A percentile compares a stretch with the other conserved stretches of the same genome.
These are phyloP conservation scores for Capreolus pygargus DNA, from an alignment of 2,113 vertebrate species.

Conservation along the genomic window DNA sequence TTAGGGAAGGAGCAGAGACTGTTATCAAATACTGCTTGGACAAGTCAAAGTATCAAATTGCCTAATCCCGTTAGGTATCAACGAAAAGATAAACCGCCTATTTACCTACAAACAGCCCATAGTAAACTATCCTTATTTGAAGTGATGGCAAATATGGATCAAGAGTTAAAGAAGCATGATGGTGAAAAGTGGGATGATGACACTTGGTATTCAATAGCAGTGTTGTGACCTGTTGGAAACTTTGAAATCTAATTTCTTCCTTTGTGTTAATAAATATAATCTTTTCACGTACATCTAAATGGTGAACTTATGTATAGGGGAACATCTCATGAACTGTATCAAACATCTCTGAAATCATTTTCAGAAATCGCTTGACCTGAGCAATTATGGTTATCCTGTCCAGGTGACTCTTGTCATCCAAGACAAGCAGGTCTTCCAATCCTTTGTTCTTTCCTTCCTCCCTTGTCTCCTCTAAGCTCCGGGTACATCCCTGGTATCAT, in stretches of 20 bases:
- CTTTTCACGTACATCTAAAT: not conserved
- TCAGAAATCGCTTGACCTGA: constrained; percentile 39
- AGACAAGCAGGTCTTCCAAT: not conserved
- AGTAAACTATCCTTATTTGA: not conserved
- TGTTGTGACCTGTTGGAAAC: not conserved
- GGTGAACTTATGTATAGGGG: not conserved
- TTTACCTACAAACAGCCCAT: not conserved
- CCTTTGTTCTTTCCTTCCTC: constrained; percentile 7
- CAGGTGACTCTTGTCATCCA: not conserved
- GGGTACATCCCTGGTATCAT: not conserved
- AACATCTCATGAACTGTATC: not conserved
- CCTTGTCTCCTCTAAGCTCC: not conserved
- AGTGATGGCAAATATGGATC: not conserved
- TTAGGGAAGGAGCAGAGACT: not conserved
- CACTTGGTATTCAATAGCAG: not conserved
- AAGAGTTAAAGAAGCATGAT: not conserved
- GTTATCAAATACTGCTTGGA: not conserved
- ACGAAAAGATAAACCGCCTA: not conserved
- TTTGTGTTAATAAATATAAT: not conserved
- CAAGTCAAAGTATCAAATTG: not conserved
- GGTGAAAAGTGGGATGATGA: not conserved
- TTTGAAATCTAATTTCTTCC: not conserved
- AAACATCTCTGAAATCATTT: not conserved
- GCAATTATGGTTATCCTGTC: not conserved
- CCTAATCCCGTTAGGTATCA: not conserved